phyloP scores from a whole-genome alignment of 2,888 invertebrate genomes.

The Rhaphigaster nebulosa region DNA sequence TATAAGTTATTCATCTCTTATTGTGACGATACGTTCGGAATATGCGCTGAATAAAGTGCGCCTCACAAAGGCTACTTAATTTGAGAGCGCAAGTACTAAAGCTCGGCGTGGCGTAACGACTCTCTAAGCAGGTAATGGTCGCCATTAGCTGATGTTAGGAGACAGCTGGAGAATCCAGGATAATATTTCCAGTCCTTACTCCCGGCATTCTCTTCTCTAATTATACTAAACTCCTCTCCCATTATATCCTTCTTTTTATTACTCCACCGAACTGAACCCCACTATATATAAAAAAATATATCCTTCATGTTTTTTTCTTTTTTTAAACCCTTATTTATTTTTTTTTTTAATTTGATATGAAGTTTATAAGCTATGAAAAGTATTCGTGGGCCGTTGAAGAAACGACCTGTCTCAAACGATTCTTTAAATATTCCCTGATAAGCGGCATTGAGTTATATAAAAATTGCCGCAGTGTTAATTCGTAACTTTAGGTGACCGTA shows the following conservation, averaged over 20 bases:
- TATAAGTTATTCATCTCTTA: neutral
- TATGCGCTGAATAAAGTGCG: neutral
- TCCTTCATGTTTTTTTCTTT: neutral
- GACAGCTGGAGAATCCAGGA: conserved; percentile 42
- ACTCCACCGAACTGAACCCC: neutral
- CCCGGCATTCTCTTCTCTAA: conserved; percentile 2
- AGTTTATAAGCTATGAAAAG: neutral
- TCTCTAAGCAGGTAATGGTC: neutral
- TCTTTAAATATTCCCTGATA: neutral
- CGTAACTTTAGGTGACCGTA: neutral
- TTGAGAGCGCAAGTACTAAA: neutral
- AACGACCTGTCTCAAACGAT: neutral
- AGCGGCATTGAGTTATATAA: neutral
- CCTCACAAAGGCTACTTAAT: neutral
- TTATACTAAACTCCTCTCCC: conserved; percentile 33
- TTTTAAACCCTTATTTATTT: neutral
- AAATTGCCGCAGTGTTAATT: neutral
- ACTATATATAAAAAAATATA: neutral
- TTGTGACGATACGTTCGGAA: neutral
- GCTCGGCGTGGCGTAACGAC: neutral
- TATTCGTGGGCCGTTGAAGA: neutral
- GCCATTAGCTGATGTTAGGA: conserved; percentile 18
- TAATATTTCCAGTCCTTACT: neutral
- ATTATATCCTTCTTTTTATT: conserved; percentile 36
- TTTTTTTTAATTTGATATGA: neutral